Conservation (phyloP, 2,888 invertebrate species). For the Drosophila suboccidentalis region DNA sequence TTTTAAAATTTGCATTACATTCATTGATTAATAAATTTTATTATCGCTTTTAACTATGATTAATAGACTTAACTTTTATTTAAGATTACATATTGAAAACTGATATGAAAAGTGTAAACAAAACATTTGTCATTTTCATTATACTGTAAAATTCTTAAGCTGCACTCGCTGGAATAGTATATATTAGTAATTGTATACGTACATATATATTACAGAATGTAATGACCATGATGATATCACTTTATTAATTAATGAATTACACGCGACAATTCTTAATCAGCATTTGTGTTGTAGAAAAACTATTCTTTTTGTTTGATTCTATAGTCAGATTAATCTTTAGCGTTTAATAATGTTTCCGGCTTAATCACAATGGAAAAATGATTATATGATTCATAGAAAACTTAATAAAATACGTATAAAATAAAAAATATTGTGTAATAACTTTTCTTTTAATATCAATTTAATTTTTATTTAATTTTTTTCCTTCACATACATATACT, state of each 20-base stretch:
- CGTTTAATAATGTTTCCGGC: not conserved
- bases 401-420: not conserved
- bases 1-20: no score
- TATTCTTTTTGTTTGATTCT: not conserved
- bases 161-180: not conserved
- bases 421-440: not conserved
- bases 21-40: not conserved
- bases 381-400: not conserved
- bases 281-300: not conserved
- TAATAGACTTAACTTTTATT: not conserved
- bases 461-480: no score
- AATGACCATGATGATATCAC: conserved; percentile 6
- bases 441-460: not conserved
- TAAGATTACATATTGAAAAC: not conserved
- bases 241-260: conserved; percentile 10
- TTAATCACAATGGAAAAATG: not conserved
- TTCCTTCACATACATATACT: not conserved
- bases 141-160: not conserved
- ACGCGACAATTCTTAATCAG: conserved; percentile 2
- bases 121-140: not conserved
- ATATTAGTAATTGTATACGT: not conserved
- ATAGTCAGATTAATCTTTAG: not conserved
- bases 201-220: conserved; percentile 6
- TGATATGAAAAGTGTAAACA: not conserved
- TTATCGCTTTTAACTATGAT: not conserved